Percentiles rank a stretch among this genome's conserved stretches.
phyloP scores from a whole-genome alignment of 2,888 invertebrate species.

The Drosophila limbata region DNA sequence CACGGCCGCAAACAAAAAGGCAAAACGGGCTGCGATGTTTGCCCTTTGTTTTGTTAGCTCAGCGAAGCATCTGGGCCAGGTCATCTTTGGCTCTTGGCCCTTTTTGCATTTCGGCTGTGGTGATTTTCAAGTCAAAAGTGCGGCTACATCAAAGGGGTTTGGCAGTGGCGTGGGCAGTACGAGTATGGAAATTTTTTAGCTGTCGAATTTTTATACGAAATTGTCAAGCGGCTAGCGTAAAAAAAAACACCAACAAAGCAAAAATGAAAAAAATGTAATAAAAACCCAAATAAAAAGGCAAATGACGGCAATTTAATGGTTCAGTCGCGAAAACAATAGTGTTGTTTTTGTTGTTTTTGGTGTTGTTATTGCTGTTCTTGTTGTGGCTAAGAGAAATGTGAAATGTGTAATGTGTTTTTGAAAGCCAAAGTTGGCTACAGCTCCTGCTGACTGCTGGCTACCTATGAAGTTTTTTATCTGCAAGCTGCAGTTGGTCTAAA shows the following conservation, averaged over 20 bases:
- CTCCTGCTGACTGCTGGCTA: constrained; percentile 20
- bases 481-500: constrained; percentile 59
- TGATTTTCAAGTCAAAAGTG: constrained; percentile 76
- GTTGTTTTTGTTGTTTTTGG: constrained; percentile 49
- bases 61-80: constrained; percentile 62
- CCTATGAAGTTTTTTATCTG: constrained; percentile 76
- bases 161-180: constrained; percentile 40
- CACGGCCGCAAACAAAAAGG: constrained; percentile 78
- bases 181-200: constrained; percentile 74
- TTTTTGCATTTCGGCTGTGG: constrained; percentile 46
- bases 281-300: constrained; percentile 71
- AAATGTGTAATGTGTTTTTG: constrained; percentile 78
- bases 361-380: constrained; percentile 23
- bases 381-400: constrained; percentile 54
- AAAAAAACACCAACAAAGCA: constrained; percentile 22
- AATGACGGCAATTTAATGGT: constrained; percentile 77
- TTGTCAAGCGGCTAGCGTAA: constrained; percentile 65
- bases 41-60: constrained; percentile 69
- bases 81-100: constrained; percentile 47
- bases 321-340: constrained; percentile 67
- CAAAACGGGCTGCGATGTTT: constrained; percentile 41
- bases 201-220: constrained; percentile 81
- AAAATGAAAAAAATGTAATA: constrained; percentile 57
- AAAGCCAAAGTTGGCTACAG: constrained; percentile 55
- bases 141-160: constrained; percentile 78